A percentile compares a stretch with the other conserved stretches of the same genome.
Conservation (phyloP, 2,113 vertebrate species). For the Forbesichthys papilliferus region DNA sequence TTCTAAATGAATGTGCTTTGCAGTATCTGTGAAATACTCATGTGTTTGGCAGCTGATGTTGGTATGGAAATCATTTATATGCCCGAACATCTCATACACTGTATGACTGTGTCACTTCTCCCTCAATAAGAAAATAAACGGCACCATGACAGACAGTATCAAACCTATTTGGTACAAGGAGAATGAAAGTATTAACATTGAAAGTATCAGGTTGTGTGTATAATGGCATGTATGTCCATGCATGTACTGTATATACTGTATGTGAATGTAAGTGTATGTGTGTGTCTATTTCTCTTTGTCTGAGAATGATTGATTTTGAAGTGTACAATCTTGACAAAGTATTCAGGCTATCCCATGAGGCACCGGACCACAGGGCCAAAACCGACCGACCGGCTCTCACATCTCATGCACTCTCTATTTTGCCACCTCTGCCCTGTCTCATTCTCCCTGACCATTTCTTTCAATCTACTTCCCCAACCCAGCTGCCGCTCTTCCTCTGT, state of each 20-base stretch:
- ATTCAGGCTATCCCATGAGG: conserved; percentile 66
- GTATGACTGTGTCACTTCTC: not conserved
- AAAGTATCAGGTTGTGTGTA: conserved; percentile 11
- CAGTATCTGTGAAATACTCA: not conserved
- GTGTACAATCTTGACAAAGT: conserved; percentile 67
- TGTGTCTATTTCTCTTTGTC: conserved; percentile 21
- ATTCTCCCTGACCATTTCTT: conserved; percentile 32
- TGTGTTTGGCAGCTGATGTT: conserved; percentile 4
- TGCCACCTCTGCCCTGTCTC: conserved; percentile 42
- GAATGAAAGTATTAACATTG: no score
- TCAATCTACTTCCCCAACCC: conserved; percentile 43
- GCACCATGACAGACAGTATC: conserved; percentile 12
- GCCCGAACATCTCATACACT: no score
- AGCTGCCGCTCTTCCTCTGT: conserved; percentile 28
- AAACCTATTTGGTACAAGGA: no score
- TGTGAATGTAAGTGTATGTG: conserved; percentile 13
- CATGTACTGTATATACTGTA: conserved; percentile 10
- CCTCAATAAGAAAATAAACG: conserved; percentile 1
- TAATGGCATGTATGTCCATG: conserved; percentile 24
- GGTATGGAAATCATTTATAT: no score
- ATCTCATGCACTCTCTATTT: conserved; percentile 18
- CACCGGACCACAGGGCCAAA: conserved; percentile 59
- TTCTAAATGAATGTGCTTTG: not conserved
- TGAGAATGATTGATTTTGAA: conserved; percentile 73
- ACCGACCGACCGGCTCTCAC: conserved; percentile 43